phyloP scores from a whole-genome alignment of 2,888 invertebrate genomes.

The Drosophila histrio region DNA sequence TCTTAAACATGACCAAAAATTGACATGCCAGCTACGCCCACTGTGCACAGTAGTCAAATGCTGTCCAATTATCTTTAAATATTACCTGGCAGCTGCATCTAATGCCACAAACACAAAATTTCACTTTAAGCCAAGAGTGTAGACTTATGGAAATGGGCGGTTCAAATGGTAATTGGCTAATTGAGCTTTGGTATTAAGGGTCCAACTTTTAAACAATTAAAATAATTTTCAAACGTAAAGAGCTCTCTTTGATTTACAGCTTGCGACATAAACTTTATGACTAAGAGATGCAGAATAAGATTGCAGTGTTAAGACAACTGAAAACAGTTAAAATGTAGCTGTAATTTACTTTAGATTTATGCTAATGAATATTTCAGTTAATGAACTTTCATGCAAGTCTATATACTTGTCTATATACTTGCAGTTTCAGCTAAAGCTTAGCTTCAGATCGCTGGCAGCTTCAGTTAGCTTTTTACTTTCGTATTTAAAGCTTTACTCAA shows the following conservation, averaged over 20 bases:
- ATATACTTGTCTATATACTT: background rate
- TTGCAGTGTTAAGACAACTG: too few species aligned
- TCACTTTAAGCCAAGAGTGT: background rate
- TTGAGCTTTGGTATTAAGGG: background rate
- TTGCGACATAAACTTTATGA: background rate
- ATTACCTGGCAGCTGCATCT: background rate
- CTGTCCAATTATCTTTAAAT: conserved; percentile 29
- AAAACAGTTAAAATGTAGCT: background rate
- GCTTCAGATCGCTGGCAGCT: too few species aligned
- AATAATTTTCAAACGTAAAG: background rate
- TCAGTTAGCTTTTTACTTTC: too few species aligned
- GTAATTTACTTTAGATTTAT: background rate
- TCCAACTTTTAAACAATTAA: background rate
- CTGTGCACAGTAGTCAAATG: conserved; percentile 15
- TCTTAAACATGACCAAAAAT: conserved; percentile 9
- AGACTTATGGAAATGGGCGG: background rate
- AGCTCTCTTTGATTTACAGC: background rate
- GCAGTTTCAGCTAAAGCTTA: background rate
- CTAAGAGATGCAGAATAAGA: background rate
- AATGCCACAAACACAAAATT: background rate
- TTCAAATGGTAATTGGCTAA: background rate
- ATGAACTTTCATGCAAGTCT: background rate
- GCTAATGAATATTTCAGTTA: background rate
- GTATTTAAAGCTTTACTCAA: too few species aligned
- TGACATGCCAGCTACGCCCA: conserved; percentile 3